A percentile compares a stretch with the other conserved stretches of the same genome.
Evolutionary conservation across 1,140 invertebrate species (phyloP).

Genomic region (Holotrichia oblita): DNA sequence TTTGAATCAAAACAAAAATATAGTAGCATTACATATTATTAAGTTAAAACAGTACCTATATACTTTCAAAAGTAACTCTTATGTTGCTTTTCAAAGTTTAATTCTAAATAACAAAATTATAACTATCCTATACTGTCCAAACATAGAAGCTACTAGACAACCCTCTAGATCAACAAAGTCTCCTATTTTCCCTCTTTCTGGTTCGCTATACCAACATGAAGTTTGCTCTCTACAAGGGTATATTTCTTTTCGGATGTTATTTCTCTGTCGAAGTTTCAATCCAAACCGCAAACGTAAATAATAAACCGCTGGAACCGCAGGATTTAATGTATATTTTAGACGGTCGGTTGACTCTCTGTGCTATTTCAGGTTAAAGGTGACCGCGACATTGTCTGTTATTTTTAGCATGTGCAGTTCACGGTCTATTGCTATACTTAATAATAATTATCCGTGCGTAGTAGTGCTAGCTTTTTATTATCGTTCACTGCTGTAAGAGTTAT

Average conservation of each 20-base stretch:
- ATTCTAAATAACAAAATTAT: no score
- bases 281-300: neutral
- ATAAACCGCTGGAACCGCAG: neutral
- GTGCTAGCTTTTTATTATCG: no score
- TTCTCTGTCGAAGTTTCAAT: neutral
- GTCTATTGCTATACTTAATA: neutral
- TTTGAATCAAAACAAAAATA: no score
- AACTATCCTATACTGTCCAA: no score
- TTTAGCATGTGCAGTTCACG: neutral
- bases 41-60: no score
- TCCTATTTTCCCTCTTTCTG: neutral
- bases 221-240: neutral
- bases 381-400: slow-evolving; percentile 6
- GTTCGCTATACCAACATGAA: neutral
- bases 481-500: no score
- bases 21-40: no score
- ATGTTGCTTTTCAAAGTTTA: no score
- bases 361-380: neutral
- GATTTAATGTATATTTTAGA: slow-evolving; percentile 8
- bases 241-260: neutral
- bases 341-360: neutral
- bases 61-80: no score
- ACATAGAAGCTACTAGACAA: neutral
- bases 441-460: no score
- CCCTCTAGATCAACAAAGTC: neutral